These are phyloP conservation scores for Drosophila monieri DNA, from an alignment of 2,888 invertebrate species.

Conservation along the genomic window DNA sequence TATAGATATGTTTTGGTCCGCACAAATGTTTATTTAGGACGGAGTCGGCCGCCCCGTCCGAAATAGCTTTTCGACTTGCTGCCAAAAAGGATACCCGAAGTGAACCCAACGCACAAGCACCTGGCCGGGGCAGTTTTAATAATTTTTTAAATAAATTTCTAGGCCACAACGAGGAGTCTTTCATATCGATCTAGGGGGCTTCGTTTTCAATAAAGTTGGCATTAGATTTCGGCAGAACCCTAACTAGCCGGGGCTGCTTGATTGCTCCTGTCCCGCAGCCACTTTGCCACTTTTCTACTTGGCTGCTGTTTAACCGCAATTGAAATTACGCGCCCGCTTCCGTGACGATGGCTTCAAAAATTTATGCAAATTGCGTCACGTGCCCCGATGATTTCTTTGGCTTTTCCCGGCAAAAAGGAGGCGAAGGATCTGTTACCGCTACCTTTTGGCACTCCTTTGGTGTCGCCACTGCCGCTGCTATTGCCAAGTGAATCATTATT, in stretches of 20 bases:
- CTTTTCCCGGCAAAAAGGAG: constrained; percentile 45
- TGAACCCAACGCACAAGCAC: constrained; percentile 7
- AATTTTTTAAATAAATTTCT: constrained; percentile 73
- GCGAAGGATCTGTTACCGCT: constrained; percentile 12
- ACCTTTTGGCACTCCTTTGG: constrained; percentile 55
- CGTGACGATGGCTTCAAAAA: constrained; percentile 64
- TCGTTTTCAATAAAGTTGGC: constrained; percentile 70
- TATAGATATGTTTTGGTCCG: constrained; percentile 56
- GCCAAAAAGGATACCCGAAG: constrained; percentile 1
- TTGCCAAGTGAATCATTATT: constrained; percentile 83
- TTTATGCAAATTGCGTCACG: constrained; percentile 83
- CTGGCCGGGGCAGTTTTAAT: constrained; percentile 55
- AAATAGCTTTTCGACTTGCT: constrained; percentile 49
- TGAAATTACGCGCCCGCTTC: constrained; percentile 77
- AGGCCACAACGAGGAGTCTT: constrained; percentile 47
- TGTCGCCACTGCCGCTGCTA: constrained; percentile 46
- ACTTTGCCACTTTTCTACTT: constrained; percentile 73
- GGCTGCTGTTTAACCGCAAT: constrained; percentile 78
- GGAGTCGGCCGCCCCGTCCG: constrained; percentile 19
- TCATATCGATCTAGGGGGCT: constrained; percentile 60
- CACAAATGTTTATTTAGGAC: constrained; percentile 71
- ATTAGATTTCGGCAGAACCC: constrained; percentile 53
- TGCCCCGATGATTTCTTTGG: constrained; percentile 78
- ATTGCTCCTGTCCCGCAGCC: constrained; percentile 41
- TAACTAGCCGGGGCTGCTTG: constrained; percentile 22